phyloP scores from a whole-genome alignment of 1,140 invertebrate genomes.

The Laupala kohalensis region DNA sequence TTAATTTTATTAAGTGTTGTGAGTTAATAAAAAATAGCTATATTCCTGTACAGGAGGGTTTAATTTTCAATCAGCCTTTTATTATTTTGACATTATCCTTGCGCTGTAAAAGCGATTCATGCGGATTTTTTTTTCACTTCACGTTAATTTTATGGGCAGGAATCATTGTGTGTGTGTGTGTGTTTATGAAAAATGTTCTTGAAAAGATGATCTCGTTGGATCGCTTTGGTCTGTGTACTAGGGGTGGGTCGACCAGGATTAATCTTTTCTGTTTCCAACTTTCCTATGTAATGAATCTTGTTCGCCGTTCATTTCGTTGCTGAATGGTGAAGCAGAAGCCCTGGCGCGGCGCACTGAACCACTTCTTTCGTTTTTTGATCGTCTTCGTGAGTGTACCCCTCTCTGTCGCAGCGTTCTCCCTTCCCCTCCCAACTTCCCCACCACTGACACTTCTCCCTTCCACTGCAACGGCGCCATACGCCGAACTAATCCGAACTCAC shows the following conservation, averaged over 20 bases:
- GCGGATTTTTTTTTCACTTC: too few relatives aligned
- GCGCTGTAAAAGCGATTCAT: too few relatives aligned
- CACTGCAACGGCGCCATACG: background rate
- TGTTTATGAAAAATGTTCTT: too few relatives aligned
- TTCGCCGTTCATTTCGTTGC: background rate
- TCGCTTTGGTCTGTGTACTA: background rate
- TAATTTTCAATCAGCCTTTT: too few relatives aligned
- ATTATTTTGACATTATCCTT: too few relatives aligned
- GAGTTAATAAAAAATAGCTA: too few relatives aligned
- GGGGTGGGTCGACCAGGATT: background rate
- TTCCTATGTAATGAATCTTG: constrained; percentile 3
- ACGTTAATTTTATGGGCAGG: too few relatives aligned
- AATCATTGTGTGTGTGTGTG: too few relatives aligned
- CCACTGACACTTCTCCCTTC: background rate
- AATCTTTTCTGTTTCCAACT: background rate
- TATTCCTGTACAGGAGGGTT: too few relatives aligned
- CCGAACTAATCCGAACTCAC: constrained; percentile 10
- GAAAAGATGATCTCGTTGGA: background rate
- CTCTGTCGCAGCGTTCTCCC: background rate
- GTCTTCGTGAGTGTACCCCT: background rate
- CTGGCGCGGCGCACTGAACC: background rate
- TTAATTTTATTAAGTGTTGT: too few relatives aligned
- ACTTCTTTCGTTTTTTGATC: background rate
- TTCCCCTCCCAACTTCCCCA: constrained; percentile 1
- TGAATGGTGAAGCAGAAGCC: background rate